Evolutionary conservation across 2,797 vertebrate genomes (phyloP), one percentile per base, ranked within the genome.

Genomic region (Meda fulgida): DNA sequence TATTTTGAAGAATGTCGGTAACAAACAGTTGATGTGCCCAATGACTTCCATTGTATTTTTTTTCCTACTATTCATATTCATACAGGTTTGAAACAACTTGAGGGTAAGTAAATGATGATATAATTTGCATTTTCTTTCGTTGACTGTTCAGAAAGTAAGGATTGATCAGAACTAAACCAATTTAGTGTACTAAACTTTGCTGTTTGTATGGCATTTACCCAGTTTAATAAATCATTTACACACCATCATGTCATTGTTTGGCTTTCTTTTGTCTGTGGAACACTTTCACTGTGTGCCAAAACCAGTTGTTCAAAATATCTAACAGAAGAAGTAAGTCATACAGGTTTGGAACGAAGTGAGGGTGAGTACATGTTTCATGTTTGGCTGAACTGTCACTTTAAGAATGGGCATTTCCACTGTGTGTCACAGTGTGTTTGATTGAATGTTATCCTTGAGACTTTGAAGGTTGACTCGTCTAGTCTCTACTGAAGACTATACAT

Each of bases 391-490:
- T 58, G 26, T 78, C 38, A 16, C 38, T 43, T 58, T 71, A 58
- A 72, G 10, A 81, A 34, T 71, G 7, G 9, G 55, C 23, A 71
- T 36, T 75, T 73, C 40, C 40, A 26, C 13, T 46, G 19, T 46
- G 18, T 82, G 23, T 38, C 34, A 60, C 19, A 38, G 43, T 46
- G n/a, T 34, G 36, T 19, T 5, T 53, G 16, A n/a, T 34, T 72
- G 60, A 46, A 48, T 75, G 58, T 83, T 70, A 40, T 82, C 70
- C 21, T 43, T n/a, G 69, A 36, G 71, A 65, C 55, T 82, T 48
- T 73, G 80, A 63, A 73, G 58, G 60, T 80, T 87, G 85, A 73
- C 72, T 53, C 66, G 69, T 51, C 87, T n/a, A 60, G 73, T 16
- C 53, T 58, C 13, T 58, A 2, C 40, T 65, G 18, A 66, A 79